Evolutionary conservation across 2,797 vertebrate species (phyloP).

Genomic region (Graptemys geographica): DNA sequence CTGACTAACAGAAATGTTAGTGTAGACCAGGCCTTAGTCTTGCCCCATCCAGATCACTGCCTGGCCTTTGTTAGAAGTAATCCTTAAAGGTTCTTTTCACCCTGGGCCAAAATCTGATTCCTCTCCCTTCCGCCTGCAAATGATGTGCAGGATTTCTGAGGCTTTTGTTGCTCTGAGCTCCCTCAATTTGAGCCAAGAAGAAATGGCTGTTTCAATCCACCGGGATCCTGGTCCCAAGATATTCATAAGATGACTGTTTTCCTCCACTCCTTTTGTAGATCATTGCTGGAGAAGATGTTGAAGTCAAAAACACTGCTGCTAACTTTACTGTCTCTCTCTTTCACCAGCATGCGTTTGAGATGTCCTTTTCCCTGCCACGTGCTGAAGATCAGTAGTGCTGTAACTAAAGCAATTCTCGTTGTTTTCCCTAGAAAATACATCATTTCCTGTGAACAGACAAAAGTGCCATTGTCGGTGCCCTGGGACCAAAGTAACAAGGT

Average conservation of each 20-base stretch:
- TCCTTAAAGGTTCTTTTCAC: not conserved
- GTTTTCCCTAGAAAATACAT: conserved; percentile 91
- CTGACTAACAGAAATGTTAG: too few species aligned
- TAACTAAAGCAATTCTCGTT: not conserved
- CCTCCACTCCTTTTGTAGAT: not conserved
- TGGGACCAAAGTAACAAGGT: conserved; percentile 99
- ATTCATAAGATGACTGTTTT: not conserved
- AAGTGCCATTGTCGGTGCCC: conserved; percentile 94
- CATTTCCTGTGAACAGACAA: conserved; percentile 90
- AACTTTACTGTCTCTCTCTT: not conserved
- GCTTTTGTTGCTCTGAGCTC: not conserved
- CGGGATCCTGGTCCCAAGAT: not conserved
- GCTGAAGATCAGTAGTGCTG: not conserved
- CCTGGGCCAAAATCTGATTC: not conserved
- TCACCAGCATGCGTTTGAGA: not conserved
- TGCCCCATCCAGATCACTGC: not conserved
- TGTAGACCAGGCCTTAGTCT: too few species aligned
- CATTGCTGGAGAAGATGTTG: not conserved
- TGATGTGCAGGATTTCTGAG: not conserved
- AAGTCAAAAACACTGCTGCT: not conserved
- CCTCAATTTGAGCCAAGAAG: not conserved
- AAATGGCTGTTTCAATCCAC: not conserved
- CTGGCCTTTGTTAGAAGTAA: not conserved
- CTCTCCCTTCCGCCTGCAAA: not conserved
- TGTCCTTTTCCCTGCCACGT: not conserved